Evolutionary conservation across 2,113 vertebrate genomes (phyloP).

Genomic region (Rhabdornis inornatus): DNA sequence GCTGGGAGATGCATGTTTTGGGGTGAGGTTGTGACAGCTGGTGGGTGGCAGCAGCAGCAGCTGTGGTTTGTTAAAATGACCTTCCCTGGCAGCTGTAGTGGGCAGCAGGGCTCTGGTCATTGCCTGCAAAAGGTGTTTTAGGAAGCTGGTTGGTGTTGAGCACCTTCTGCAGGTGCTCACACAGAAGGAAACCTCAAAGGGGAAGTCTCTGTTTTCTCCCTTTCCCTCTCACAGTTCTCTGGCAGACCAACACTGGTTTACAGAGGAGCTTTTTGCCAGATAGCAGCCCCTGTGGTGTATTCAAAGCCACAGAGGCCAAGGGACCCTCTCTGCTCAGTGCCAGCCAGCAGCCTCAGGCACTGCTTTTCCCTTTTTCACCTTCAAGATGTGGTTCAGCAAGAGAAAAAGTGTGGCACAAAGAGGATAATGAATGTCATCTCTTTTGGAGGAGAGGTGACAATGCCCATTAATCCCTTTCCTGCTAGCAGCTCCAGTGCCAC

Average conservation of each 20-base stretch:
- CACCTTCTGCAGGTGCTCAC: not conserved
- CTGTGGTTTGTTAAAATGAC: accelerated
- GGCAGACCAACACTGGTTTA: not conserved
- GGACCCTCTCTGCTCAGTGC: not conserved
- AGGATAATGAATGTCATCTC: not conserved
- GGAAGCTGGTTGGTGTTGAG: not conserved
- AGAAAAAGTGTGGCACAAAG: not conserved
- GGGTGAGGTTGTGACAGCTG: not conserved
- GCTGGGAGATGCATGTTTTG: not conserved
- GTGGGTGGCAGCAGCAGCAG: accelerated
- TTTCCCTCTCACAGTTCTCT: not conserved
- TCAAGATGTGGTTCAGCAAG: not conserved
- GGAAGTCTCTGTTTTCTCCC: not conserved
- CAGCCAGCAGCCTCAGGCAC: not conserved
- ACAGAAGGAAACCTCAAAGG: not conserved
- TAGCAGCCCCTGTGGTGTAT: not conserved
- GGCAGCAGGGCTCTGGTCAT: not conserved
- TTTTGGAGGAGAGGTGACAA: not conserved
- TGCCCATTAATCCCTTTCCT: not conserved
- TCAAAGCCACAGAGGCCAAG: not conserved
- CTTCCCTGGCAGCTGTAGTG: not conserved
- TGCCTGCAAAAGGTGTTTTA: not conserved
- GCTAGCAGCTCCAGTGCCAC: not conserved
- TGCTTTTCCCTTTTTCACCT: not conserved
- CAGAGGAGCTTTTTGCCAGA: not conserved